phyloP scores from a whole-genome alignment of 2,888 invertebrate genomes.

The Drosophila neoperkinsi region DNA sequence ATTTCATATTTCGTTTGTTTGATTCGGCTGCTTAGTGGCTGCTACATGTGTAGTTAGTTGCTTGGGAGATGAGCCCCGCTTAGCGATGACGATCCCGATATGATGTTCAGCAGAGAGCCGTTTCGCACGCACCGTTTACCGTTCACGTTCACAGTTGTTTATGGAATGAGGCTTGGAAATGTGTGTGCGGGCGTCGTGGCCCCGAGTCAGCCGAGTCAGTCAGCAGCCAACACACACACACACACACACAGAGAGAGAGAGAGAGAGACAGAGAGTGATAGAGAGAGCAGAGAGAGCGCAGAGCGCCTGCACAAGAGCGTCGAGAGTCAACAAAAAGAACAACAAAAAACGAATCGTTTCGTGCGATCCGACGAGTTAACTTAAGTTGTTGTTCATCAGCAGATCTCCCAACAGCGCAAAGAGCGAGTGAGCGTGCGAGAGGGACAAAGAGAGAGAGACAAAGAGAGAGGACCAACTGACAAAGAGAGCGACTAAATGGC shows the following conservation, averaged over 20 bases:
- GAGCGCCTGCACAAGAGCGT: slow-evolving; percentile 14
- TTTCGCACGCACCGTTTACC: slow-evolving; percentile 68
- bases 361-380: slow-evolving; percentile 13
- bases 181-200: slow-evolving; percentile 64
- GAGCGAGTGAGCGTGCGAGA: background rate
- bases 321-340: slow-evolving; percentile 1
- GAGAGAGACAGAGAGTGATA: slow-evolving; percentile 8
- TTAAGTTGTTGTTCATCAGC: slow-evolving; percentile 17
- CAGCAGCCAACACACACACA: slow-evolving; percentile 8
- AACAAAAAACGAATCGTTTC: slow-evolving; percentile 22
- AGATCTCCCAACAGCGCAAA: slow-evolving; percentile 10
- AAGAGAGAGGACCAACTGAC: slow-evolving; percentile 13
- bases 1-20: slow-evolving; percentile 12
- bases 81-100: slow-evolving; percentile 42
- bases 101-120: slow-evolving; percentile 22
- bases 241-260: slow-evolving; percentile 8
- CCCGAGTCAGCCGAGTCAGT: slow-evolving; percentile 39
- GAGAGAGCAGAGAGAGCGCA: slow-evolving; percentile 11
- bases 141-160: slow-evolving; percentile 79
- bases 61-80: slow-evolving; percentile 39
- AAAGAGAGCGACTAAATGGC: slow-evolving; percentile 49
- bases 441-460: background rate
- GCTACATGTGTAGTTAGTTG: background rate
- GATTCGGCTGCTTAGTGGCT: slow-evolving; percentile 18
- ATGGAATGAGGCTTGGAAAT: slow-evolving; percentile 68